Percentiles rank a stretch among this genome's conserved stretches.
Evolutionary conservation across 2,797 vertebrate genomes (phyloP).

Genomic region (Danio aesculapii): DNA sequence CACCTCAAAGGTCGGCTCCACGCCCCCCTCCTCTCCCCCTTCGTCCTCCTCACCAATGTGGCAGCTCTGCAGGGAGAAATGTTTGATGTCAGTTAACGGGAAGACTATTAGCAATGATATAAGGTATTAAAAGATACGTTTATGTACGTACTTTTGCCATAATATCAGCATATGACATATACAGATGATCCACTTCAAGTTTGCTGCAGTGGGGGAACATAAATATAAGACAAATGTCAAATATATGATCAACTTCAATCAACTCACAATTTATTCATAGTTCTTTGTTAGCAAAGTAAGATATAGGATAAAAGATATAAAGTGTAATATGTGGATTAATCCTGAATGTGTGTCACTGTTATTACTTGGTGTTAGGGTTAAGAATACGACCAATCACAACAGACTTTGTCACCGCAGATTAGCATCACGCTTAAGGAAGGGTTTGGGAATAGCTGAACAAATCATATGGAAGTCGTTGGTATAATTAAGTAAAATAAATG

Average conservation of each 20-base stretch:
- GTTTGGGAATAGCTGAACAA: no score
- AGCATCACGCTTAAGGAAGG: no score
- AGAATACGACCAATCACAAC: no score
- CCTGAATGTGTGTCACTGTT: no score
- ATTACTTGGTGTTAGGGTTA: no score
- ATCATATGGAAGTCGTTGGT: no score
- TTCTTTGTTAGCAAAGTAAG: no score
- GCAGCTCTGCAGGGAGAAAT: conserved; percentile 84
- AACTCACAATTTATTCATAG: no score
- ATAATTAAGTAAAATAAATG: no score
- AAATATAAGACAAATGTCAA: neutral
- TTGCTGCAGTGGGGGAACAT: conserved; percentile 77
- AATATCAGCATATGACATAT: conserved; percentile 95
- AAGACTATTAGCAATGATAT: neutral
- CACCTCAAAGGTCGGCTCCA: conserved; percentile 90
- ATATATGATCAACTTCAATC: neutral
- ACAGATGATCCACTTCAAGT: conserved; percentile 91
- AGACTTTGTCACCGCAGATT: no score
- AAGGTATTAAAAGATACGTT: neutral
- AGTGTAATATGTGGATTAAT: no score
- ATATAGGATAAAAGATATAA: no score
- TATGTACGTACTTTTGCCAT: conserved; percentile 90
- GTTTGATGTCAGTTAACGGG: neutral
- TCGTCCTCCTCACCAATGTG: conserved; percentile 89
- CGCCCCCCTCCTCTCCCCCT: conserved; percentile 82